Evolutionary conservation across 2,113 vertebrate species (phyloP), one percentile per base, ranked within the genome.

Genomic region (Trichomycterus rosablanca): DNA sequence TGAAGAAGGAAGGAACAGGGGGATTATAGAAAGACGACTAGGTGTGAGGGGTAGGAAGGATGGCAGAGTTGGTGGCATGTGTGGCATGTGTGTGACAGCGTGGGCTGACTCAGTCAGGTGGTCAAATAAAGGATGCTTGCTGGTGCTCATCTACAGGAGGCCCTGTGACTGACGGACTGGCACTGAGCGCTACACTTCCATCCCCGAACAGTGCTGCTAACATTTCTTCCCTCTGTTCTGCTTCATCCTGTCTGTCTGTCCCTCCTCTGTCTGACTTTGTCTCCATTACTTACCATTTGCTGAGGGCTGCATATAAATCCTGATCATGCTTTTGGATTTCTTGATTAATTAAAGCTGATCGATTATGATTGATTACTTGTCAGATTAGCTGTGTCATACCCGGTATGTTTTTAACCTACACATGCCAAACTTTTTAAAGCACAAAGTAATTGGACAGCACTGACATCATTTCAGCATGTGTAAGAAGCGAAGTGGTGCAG

Each of bases 91-190:
- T 77, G 76, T 78, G 60, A 53, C 18, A 44, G 49, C 28, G 16
- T 51, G 22, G 46, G 34, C 23, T 40, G 52, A 80, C 75, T 81
- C 77, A 78, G 76, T 76, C 78, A 78, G 81, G 80, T 70, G 74
- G 76, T 55, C 77, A 81, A 82, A 77, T 77, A 80, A 79, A 81
- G 77, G 65, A 59, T 15, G 52, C 73, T 84, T 80, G 70, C 77
- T 78, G 74, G 72, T 44, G 70, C 75, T 81, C 80, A 78, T 83
- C 82, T 78, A 82, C 73, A 64, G 80, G 78, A 80, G 75, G 70
- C 70, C 24, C 70, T 70, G 76, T 80, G 79, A 83, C 68, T 81
- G 85, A 83, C 81, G 80, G 82, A 83, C 75, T 77, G 76, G 80
- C 76, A 66, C 78, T 78, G 82, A 74, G 79, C 55, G 42, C 77